Evolutionary conservation across 2,113 vertebrate species (phyloP).

Genomic region (Sylvietta virens): DNA sequence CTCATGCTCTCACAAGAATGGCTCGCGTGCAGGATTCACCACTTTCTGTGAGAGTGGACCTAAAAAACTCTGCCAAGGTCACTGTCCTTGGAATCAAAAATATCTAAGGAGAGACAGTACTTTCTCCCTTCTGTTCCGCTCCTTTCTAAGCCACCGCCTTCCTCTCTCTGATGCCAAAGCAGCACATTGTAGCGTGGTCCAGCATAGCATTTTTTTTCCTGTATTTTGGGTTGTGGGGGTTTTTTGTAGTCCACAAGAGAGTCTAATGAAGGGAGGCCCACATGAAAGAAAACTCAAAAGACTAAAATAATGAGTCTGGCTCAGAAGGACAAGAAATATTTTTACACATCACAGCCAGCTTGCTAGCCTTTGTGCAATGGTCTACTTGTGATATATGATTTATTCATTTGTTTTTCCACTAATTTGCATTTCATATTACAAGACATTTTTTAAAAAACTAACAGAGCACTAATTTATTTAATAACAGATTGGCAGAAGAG

Average conservation of each 20-base stretch:
- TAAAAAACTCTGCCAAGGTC: neutral
- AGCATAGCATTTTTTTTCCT: neutral
- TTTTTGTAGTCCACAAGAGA: constrained; percentile 14
- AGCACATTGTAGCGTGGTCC: neutral
- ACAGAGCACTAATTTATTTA: neutral
- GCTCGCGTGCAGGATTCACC: neutral
- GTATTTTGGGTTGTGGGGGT: neutral
- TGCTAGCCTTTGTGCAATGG: neutral
- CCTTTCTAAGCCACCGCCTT: neutral
- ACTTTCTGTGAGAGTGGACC: neutral
- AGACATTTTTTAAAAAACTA: neutral
- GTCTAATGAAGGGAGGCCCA: constrained; percentile 31
- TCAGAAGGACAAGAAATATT: constrained; percentile 2
- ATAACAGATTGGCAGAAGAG: neutral
- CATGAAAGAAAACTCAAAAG: constrained; percentile 49
- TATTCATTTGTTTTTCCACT: neutral
- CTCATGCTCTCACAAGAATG: neutral
- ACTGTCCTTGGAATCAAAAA: neutral
- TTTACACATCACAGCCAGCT: constrained; percentile 12
- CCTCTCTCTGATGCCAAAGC: neutral
- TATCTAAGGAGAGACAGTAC: neutral
- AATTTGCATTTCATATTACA: neutral
- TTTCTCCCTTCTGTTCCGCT: neutral
- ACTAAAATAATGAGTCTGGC: constrained; percentile 34
- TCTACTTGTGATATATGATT: neutral